Evolutionary conservation across 2,797 vertebrate species (phyloP).

Genomic region (Tympanoctomys barrerae): DNA sequence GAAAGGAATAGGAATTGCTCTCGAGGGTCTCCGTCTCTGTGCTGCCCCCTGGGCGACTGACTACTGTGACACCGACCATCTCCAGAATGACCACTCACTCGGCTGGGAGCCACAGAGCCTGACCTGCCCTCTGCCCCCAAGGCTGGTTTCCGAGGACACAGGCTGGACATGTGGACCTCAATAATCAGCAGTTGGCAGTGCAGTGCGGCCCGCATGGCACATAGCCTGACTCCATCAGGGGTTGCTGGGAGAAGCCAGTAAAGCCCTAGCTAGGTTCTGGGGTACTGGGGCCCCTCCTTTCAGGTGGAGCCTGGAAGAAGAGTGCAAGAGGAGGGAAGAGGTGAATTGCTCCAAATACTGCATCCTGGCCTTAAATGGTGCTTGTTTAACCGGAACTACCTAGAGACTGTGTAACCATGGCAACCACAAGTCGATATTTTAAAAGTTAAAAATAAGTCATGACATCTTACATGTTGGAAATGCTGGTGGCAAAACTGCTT

Average conservation of each 20-base stretch:
- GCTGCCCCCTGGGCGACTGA: neutral
- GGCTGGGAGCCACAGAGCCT: neutral
- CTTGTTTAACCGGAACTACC: conserved; percentile 82
- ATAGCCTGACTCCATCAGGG: neutral
- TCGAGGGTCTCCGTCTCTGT: neutral
- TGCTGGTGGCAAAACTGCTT: conserved; percentile 72
- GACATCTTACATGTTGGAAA: conserved; percentile 82
- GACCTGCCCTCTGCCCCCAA: neutral
- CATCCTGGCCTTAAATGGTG: conserved; percentile 78
- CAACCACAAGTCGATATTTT: conserved; percentile 83
- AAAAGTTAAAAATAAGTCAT: conserved; percentile 87
- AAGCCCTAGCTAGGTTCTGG: neutral
- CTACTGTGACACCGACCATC: neutral
- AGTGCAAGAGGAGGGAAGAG: conserved; percentile 38
- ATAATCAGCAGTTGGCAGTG: neutral
- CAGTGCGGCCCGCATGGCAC: neutral
- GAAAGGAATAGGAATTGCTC: neutral
- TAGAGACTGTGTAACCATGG: conserved; percentile 79
- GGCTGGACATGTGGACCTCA: neutral
- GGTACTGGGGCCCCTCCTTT: neutral
- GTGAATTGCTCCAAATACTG: conserved; percentile 53
- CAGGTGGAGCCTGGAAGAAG: neutral
- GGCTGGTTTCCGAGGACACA: neutral
- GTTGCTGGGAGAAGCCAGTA: neutral
- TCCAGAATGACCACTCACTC: neutral